Conservation (phyloP, 2,888 invertebrate genomes). For the Polyommatus iphigenia region DNA sequence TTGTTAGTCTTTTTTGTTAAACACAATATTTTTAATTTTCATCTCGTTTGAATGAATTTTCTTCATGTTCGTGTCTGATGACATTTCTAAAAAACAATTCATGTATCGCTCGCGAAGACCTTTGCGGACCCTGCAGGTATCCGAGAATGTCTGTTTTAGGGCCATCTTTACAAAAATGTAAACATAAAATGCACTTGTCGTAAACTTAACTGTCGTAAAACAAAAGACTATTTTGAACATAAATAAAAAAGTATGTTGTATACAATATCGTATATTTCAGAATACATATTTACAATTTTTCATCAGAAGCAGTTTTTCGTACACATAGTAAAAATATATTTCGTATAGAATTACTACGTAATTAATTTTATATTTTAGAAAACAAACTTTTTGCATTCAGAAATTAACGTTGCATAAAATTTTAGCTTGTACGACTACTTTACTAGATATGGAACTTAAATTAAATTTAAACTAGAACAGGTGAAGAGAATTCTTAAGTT, state of each 20-base stretch:
- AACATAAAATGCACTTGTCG: not conserved
- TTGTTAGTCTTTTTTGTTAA: too few relatives aligned
- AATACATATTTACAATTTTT: slow-evolving; percentile 23
- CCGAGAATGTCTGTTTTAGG: too few relatives aligned
- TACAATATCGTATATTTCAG: slow-evolving; percentile 23
- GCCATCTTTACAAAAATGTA: too few relatives aligned
- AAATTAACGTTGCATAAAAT: not conserved
- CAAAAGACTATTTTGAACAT: not conserved
- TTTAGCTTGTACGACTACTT: not conserved
- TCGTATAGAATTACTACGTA: not conserved
- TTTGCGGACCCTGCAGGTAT: too few relatives aligned
- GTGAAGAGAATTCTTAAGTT: not conserved
- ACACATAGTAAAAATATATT: slow-evolving; percentile 19
- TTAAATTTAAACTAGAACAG: not conserved
- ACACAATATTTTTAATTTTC: too few relatives aligned
- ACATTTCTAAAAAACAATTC: too few relatives aligned
- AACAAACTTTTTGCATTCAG: not conserved
- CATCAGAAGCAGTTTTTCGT: not conserved
- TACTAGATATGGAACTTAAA: not conserved
- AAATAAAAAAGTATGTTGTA: not conserved
- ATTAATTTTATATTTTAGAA: not conserved
- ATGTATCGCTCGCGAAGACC: too few relatives aligned
- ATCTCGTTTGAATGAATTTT: too few relatives aligned
- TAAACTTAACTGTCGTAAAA: too few relatives aligned
- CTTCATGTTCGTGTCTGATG: too few relatives aligned